Evolutionary conservation across 2,888 invertebrate genomes (phyloP), one percentile per base, ranked within the genome.

Genomic region (Glaucopsyche alexis): DNA sequence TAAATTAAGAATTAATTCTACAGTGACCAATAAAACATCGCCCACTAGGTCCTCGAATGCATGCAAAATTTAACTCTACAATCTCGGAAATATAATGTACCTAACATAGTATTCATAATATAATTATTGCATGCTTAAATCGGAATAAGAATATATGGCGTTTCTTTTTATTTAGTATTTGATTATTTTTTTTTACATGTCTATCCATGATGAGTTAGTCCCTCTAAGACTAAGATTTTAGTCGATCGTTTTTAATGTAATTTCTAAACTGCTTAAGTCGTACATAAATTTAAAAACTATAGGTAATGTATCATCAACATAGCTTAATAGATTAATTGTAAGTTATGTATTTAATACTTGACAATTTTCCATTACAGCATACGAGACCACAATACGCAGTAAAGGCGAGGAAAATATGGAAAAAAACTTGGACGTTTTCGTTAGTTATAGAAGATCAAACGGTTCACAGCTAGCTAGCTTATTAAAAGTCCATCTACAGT

Each of bases 391-490:
- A 72, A 84, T 96, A 77, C 94, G 94, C 14, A 95, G 93, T 81
- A 94, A 95, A 75, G 95, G 95, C 66, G 95, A 96, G 83, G 97
- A 97, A 81, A 96, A 95, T 80, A 94, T 96, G 85, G 97, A 97
- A 83, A 98, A 99, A 87, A 97, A 96, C 71, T 94, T 99, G 79
- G 99, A 99, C 86, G 99, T 99, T 0, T 99, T 99, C 89, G 98
- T 99, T 80, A 99, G 99, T 90, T 99, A 99, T 85, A 94, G 99
- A 79, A 94, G 99, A 83, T 98, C 99, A 7, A 99, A 98, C 85
- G 99, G 99, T 72, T 99, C 99, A 5, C 99, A 99, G 88, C 90
- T 99, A 82, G 99, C 99, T 77, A 97, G 97, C 93, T 94, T 98
- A 81, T 94, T 99, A 78, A 99, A 99, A 93, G 99, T 99, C 50